A percentile compares a stretch with the other conserved stretches of the same genome.
phyloP scores from a whole-genome alignment of 2,797 vertebrate genomes.

The Sebastes flavidus region DNA sequence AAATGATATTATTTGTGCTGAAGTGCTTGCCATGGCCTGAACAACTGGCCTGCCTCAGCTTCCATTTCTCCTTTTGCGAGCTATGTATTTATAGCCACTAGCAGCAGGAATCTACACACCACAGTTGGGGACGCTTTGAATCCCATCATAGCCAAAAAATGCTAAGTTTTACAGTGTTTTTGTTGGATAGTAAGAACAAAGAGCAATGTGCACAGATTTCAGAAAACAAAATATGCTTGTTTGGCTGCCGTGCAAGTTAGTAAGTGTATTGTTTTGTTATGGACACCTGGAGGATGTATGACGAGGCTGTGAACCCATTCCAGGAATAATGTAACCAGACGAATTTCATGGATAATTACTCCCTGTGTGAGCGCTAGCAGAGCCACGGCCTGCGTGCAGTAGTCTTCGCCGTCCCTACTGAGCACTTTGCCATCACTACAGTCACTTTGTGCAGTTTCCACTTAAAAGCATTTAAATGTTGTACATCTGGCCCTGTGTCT shows the following conservation, averaged over 20 bases:
- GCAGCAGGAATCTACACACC: slow-evolving; percentile 5
- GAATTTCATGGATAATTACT: slow-evolving; percentile 68
- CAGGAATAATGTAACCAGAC: slow-evolving; percentile 59
- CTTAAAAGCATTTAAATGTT: slow-evolving; percentile 15
- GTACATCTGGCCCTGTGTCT: not conserved
- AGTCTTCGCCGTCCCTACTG: not conserved
- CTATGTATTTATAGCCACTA: slow-evolving; percentile 10
- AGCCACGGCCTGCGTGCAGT: slow-evolving; percentile 20
- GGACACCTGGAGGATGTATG: slow-evolving; percentile 54
- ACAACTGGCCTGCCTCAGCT: slow-evolving; percentile 3
- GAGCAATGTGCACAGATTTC: not conserved
- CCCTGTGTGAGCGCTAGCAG: slow-evolving; percentile 43
- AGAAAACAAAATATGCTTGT: slow-evolving; percentile 34
- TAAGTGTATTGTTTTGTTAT: slow-evolving; percentile 40
- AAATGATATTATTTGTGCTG: slow-evolving; percentile 31
- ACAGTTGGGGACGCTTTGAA: slow-evolving; percentile 4
- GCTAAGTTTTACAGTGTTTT: not conserved
- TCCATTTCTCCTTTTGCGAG: slow-evolving; percentile 22
- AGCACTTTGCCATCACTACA: slow-evolving; percentile 11
- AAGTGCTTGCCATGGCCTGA: slow-evolving; percentile 14
- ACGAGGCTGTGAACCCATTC: slow-evolving; percentile 55
- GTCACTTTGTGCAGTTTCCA: not conserved
- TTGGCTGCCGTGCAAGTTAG: slow-evolving; percentile 23
- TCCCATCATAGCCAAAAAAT: slow-evolving; percentile 1
- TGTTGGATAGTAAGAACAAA: not conserved